A percentile compares a stretch with the other conserved stretches of the same genome.
Conservation (phyloP, 2,797 vertebrate genomes). For the Cynodonichthys magdalenae region DNA sequence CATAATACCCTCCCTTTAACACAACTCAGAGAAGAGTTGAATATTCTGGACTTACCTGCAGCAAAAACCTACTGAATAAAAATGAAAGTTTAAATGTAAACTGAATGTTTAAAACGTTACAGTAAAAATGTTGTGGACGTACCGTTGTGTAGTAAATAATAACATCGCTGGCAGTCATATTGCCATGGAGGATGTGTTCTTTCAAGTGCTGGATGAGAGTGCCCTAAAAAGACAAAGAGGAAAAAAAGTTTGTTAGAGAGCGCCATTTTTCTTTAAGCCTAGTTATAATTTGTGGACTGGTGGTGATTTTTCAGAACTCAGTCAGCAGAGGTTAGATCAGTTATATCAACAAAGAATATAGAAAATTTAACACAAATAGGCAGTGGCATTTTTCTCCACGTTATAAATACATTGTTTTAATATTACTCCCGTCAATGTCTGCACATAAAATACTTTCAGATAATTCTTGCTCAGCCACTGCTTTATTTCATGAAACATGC, state of each 20-base stretch:
- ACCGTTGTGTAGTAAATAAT: slow-evolving; percentile 97
- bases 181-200: slow-evolving; percentile 93
- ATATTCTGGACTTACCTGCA: too few species aligned
- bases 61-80: too few species aligned
- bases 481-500: slow-evolving; percentile 26
- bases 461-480: background rate
- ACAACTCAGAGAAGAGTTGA: too few species aligned
- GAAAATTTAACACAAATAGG: background rate
- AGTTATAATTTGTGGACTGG: slow-evolving; percentile 1
- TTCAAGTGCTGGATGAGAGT: slow-evolving; percentile 95
- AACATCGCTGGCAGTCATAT: slow-evolving; percentile 88
- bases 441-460: background rate
- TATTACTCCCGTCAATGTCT: background rate
- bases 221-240: slow-evolving; percentile 78
- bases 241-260: background rate
- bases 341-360: background rate
- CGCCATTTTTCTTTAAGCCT: background rate
- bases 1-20: too few species aligned
- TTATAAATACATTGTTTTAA: background rate
- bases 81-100: too few species aligned
- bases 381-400: background rate
- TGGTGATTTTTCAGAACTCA: background rate
- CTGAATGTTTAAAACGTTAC: too few species aligned
- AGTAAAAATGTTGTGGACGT: slow-evolving; percentile 46
- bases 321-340: too few species aligned